Base-by-base conservation (phyloP, 2,113 vertebrate species). In the Brachyistius frenatus region DNA sequence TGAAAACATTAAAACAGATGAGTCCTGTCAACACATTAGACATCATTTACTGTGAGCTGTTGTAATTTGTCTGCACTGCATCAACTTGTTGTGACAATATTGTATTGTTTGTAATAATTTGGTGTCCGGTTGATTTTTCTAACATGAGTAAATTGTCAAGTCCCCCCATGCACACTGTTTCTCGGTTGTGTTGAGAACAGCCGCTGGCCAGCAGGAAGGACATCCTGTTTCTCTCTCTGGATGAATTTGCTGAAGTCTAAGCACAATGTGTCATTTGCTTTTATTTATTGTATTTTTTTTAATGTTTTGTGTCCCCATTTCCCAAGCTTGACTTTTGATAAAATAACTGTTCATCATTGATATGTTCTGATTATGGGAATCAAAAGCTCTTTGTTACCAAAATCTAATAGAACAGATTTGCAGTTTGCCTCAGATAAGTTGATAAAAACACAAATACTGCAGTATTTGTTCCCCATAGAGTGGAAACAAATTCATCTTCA, bases 181-280 rank as follows among this genome's bases (percentile, higher is more conserved):
- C 41, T 44, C 13, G 1, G 32, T 39, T 39, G 68, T 57, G 55
- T 37, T 70, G 62, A 73, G 67, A 78, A 53, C 52, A 85, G 69
- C 52, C 9, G 36, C 73, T 61, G 68, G 66, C 50, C 79, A 76
- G 62, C 76, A 63, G 68, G 66, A 49, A 63, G 68, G 66, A 49
- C 72, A 66, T 79, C 71, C 67, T 54, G 23, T 11, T 3, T 67
- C 61, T 44, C 46, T 63, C 44, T 50, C 58, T 62, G 69, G 73
- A 61, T 57, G 46, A 39, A 44, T 60, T 56, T 62, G 16, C 52
- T 83, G 57, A 36, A 55, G 37, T 70, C 66, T 35, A 80, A 86
- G 78, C 85, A 82, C 78, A 82, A 62, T 57, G 10, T 77, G 14
- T 50, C 33, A 50, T 75, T 78, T 41, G 9, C 83, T 60, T 77